A percentile compares a stretch with the other conserved stretches of the same genome.
Conservation (phyloP, 1,140 invertebrate species). For the Drosophila willistoni region DNA sequence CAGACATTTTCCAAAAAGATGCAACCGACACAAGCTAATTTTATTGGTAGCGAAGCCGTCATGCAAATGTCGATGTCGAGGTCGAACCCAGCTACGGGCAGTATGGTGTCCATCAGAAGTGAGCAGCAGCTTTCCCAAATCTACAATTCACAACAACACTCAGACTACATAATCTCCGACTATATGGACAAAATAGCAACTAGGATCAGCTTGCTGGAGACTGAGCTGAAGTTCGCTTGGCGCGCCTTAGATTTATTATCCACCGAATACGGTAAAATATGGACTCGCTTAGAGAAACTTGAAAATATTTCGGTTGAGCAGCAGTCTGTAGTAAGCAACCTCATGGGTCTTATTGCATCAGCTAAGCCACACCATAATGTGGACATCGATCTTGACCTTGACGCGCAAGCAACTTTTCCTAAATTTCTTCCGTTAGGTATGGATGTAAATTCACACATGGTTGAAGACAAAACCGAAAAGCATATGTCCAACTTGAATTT, state of each 20-base stretch:
- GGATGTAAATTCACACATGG: slow-evolving; percentile 20
- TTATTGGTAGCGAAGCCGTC: slow-evolving; percentile 18
- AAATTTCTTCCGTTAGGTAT: slow-evolving; percentile 30
- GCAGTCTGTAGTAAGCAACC: slow-evolving; percentile 94
- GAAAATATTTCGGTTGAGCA: slow-evolving; percentile 94
- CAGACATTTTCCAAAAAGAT: neutral
- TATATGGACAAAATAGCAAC: slow-evolving; percentile 95
- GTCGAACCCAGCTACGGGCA: slow-evolving; percentile 37
- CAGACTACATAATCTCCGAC: slow-evolving; percentile 90
- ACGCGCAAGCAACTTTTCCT: slow-evolving; percentile 18
- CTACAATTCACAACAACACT: slow-evolving; percentile 77
- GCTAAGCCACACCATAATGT: slow-evolving; percentile 40
- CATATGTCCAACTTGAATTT: slow-evolving; percentile 19
- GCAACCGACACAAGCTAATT: slow-evolving; percentile 19
- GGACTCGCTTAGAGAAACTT: slow-evolving; percentile 95
- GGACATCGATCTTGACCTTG: neutral
- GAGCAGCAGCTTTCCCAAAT: slow-evolving; percentile 73
- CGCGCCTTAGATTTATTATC: slow-evolving; percentile 94
- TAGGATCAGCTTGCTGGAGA: slow-evolving; percentile 92
- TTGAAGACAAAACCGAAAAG: slow-evolving; percentile 4
- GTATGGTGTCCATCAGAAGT: slow-evolving; percentile 66
- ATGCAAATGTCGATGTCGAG: slow-evolving; percentile 16
- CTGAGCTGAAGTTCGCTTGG: slow-evolving; percentile 96
- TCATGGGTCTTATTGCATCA: slow-evolving; percentile 90
- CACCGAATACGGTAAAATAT: slow-evolving; percentile 96